Evolutionary conservation across 2,113 vertebrate species (phyloP).

Genomic region (Callipepla squamata): DNA sequence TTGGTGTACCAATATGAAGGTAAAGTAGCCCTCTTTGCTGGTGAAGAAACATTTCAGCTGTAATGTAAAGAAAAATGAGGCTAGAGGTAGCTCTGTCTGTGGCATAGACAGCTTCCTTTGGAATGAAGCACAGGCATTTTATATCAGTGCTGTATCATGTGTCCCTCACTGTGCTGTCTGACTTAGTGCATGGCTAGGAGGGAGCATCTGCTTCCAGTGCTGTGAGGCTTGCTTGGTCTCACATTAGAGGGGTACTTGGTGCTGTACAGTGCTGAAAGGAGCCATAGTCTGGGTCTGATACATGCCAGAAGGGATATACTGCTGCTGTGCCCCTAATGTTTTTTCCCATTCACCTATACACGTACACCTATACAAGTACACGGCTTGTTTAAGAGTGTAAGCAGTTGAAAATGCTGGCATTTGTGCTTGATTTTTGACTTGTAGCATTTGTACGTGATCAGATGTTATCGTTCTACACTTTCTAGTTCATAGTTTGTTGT

Average conservation of each 20-base stretch:
- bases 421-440: neutral
- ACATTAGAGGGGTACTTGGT: neutral
- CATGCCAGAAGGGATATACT: neutral
- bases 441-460: neutral
- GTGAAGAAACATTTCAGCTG: neutral
- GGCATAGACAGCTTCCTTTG: neutral
- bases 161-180: accelerated
- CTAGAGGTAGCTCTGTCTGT: neutral
- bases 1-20: neutral
- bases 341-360: neutral
- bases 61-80: neutral
- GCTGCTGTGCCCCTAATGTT: neutral
- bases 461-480: neutral
- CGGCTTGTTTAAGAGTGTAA: neutral
- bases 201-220: neutral
- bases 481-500: neutral
- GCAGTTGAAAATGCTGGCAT: accelerated
- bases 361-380: neutral
- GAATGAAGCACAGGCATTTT: neutral
- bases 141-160: neutral
- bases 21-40: neutral
- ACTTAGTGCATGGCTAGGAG: neutral
- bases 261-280: accelerated
- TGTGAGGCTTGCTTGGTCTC: neutral
- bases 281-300: neutral